Base-by-base conservation (phyloP, 1,140 invertebrate genomes). In the Piezodorus guildinii region DNA sequence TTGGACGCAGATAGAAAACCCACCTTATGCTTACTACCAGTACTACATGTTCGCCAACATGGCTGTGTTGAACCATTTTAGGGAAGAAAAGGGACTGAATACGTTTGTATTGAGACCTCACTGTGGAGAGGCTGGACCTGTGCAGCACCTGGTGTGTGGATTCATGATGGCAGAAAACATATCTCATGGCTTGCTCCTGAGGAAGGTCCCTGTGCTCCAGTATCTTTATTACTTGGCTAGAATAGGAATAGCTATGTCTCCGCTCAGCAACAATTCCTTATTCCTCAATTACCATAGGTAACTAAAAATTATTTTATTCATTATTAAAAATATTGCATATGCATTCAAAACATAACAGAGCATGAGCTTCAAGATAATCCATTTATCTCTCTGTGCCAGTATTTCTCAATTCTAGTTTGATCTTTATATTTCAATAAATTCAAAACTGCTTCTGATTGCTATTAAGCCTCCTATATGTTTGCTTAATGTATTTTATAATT, bases 21-120 rank as follows among this genome's bases (percentile, higher is more conserved):
- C 97, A 10, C 94, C 96, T 0, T 99, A 99, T 76, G 90, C 86
- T 12, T 99, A 99, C 77, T 99, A 99, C 73, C 83, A 96, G 56
- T 99, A 96, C 77, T 99, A 98, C 72, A 98, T 94, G 78, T 99
- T 91, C 76, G 93, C 95, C 52, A 99, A 99, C 76, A 86, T 99
- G 75, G 85, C 86, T 39, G 91, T 95, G 27, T 78, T 99, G 10
- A 99, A 99, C 77, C 88, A 94, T 68, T 93, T 97, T 72, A 81
- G 95, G 76, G 84, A 85, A 89, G 43, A 91, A 91, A 70, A 88
- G 93, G 71, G 86, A 91, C 72, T 99, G 51, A 94, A 96, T 72
- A 97, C 94, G 0, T 96, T 99, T 73, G 90, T 94, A 16, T 76
- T 99, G 59, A 83, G 97, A 25, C 96, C 97, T 27, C 97, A 99